phyloP scores from a whole-genome alignment of 2,888 invertebrate species.

The Pyrochroa serraticornis region DNA sequence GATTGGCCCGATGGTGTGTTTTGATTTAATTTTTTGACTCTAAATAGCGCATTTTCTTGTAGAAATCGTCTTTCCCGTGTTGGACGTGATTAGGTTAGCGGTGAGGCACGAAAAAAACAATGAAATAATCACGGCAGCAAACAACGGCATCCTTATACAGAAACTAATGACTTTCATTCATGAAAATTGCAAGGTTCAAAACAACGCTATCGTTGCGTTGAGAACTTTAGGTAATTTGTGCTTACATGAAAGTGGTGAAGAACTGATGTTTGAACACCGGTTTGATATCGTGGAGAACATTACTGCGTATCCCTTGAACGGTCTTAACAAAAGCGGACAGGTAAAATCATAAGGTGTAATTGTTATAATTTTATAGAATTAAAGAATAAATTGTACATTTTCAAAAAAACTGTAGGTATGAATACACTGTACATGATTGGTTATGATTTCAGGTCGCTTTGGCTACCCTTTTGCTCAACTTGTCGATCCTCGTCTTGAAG shows the following conservation, averaged over 20 bases:
- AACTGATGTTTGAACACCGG: conserved; percentile 64
- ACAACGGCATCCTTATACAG: conserved; percentile 47
- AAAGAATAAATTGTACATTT: no score
- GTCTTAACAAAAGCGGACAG: conserved; percentile 68
- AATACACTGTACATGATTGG: no score
- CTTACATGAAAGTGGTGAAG: conserved; percentile 70
- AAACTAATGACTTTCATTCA: conserved; percentile 48
- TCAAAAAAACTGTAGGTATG: neutral
- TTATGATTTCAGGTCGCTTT: conserved; percentile 69
- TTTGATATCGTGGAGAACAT: conserved; percentile 64
- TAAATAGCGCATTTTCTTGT: conserved; percentile 19
- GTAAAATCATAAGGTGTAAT: conserved; percentile 51
- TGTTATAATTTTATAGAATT: neutral
- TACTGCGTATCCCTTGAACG: conserved; percentile 57
- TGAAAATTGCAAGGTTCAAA: conserved; percentile 58
- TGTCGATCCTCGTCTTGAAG: conserved; percentile 68
- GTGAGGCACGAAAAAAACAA: conserved; percentile 65
- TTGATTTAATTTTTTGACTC: no score
- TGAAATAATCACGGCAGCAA: conserved; percentile 63
- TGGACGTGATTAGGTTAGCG: conserved; percentile 86
- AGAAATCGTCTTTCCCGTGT: conserved; percentile 84
- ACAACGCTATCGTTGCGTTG: conserved; percentile 80
- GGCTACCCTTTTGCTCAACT: conserved; percentile 74
- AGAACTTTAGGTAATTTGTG: conserved; percentile 85
- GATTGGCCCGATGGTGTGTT: conserved; percentile 74